phyloP scores from a whole-genome alignment of 1,140 invertebrate species.

The Bombus sylvicola region DNA sequence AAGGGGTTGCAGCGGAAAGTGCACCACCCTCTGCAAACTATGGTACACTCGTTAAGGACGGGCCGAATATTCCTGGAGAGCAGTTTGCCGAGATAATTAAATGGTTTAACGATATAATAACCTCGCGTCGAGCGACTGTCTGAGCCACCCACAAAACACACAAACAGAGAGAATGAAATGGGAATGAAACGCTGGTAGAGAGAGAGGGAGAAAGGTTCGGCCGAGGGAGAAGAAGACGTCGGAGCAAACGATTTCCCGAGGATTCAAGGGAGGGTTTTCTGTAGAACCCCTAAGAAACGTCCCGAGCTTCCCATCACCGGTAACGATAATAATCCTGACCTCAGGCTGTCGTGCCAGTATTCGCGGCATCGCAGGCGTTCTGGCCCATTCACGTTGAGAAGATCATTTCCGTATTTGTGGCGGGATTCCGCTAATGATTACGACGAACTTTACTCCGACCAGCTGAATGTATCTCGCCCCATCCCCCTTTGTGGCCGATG shows the following conservation, averaged over 20 bases:
- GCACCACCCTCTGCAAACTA: constrained; percentile 46
- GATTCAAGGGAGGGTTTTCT: constrained; percentile 8
- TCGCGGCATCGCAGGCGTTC: neutral
- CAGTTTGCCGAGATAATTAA: constrained; percentile 83
- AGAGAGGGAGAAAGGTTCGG: neutral
- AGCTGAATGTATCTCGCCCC: too few relatives aligned
- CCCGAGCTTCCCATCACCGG: constrained; percentile 41
- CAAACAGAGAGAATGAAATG: constrained; percentile 51
- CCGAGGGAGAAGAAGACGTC: neutral
- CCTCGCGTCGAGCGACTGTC: constrained; percentile 75
- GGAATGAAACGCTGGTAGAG: neutral
- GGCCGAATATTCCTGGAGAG: constrained; percentile 79
- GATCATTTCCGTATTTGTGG: constrained; percentile 50
- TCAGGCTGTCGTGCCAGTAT: constrained; percentile 33
- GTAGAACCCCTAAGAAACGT: constrained; percentile 54
- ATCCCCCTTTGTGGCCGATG: neutral
- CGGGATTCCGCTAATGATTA: constrained; percentile 36
- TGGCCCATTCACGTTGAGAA: constrained; percentile 5
- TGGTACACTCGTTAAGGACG: constrained; percentile 75
- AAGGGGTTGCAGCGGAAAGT: constrained; percentile 4
- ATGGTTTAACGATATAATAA: constrained; percentile 83
- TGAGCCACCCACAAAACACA: constrained; percentile 64
- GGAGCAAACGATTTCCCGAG: constrained; percentile 35
- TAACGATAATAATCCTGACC: constrained; percentile 61
- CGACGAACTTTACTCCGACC: constrained; percentile 10